Evolutionary conservation across 64 coral and sea anemone genomes (phyloP), one percentile per base, ranked within the genome.

Genomic region (Actinia tenebrosa): DNA sequence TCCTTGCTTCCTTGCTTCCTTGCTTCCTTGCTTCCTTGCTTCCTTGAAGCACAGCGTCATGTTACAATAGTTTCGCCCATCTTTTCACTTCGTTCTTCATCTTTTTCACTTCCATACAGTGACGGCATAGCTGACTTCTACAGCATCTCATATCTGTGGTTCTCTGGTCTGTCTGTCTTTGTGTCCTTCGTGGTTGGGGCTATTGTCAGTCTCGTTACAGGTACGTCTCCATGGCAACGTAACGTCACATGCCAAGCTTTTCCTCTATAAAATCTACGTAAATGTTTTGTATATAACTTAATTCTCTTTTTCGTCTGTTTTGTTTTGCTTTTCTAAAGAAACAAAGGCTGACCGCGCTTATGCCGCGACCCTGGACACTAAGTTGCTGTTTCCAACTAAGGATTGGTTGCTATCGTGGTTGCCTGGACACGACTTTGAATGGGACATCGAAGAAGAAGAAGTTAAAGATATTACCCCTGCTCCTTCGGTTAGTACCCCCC

Each of bases 131-230:
- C 93, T 77, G 86, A 94, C 84, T 94, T 94, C 84, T 94, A 90
- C 85, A 94, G 92, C 60, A 94, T 94, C 87, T 94, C 92, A 3
- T 94, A 94, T 27, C 86, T 94, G 3, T 94, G 93, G 93, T 91
- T 94, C 59, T 88, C 89, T 68, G 93, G 89, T 53, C 80, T 94
- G 71, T 94, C 93, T 0, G 93, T 94, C 23, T 64, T 94, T 10
- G 81, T 87, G 2, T 46, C 89, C 13, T 94, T 94, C 63, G 45
- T 77, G 53, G 86, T 94, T 72, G 93, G 93, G 27, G 46, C 80
- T 3, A 84, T 94, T 68, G 83, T 91, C 62, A 94, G 93, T 56
- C 66, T 94, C 16, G 60, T 88, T 63, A 78, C 89, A 53, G 93
- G 93, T 94, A 77, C 61, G 93, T 87, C 86, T 0, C 30, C 64